These are phyloP conservation scores for Cerastis leucographa DNA, from an alignment of 2,888 invertebrate genomes.

Conservation along the genomic window DNA sequence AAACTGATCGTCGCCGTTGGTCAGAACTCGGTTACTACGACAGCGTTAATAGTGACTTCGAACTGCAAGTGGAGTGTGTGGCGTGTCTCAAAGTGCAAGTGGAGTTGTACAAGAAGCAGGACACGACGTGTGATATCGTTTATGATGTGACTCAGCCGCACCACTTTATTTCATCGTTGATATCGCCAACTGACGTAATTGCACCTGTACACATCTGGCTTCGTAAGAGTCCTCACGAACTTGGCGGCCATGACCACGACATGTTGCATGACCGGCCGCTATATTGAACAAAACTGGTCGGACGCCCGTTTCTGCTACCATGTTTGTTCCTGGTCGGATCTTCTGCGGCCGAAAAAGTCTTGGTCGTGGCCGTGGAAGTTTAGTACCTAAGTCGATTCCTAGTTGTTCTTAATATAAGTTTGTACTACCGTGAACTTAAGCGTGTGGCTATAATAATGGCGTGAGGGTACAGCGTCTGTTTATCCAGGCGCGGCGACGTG, in stretches of 20 bases:
- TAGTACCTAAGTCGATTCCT: not conserved
- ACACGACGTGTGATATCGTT: not conserved
- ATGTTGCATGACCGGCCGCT: not conserved
- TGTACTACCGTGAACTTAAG: constrained; percentile 34
- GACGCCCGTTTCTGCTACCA: not conserved
- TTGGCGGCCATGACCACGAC: not conserved
- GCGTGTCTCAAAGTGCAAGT: not conserved
- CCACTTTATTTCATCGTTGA: not conserved
- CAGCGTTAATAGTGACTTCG: not conserved
- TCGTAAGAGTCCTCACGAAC: not conserved
- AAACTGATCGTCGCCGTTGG: not conserved
- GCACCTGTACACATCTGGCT: not conserved
- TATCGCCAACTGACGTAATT: not conserved
- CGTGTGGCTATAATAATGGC: constrained; percentile 52
- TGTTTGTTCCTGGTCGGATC: no score
- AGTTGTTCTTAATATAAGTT: constrained; percentile 2
- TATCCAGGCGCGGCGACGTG: constrained; percentile 37
- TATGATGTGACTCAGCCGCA: not conserved
- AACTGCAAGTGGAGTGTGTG: no score
- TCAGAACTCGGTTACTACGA: not conserved
- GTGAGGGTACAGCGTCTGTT: constrained; percentile 53
- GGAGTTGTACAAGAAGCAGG: not conserved
- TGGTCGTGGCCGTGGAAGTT: not conserved
- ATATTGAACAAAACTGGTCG: not conserved
- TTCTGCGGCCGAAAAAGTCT: no score